These are phyloP conservation scores for Melinaea menophilus DNA, from an alignment of 2,888 invertebrate genomes.

Conservation along the genomic window DNA sequence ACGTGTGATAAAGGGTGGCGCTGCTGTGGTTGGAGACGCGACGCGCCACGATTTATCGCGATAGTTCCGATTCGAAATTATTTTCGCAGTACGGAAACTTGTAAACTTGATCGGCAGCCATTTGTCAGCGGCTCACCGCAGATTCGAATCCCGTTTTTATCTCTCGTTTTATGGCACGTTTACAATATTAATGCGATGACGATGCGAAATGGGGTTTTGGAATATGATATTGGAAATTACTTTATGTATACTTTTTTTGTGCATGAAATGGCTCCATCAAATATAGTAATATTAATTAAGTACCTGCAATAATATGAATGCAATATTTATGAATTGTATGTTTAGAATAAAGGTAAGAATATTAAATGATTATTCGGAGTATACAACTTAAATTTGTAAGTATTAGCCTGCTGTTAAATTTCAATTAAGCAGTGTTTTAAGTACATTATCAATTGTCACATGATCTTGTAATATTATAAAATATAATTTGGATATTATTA, in stretches of 20 bases:
- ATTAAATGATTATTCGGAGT: too few species aligned
- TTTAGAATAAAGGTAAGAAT: too few species aligned
- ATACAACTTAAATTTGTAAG: too few species aligned
- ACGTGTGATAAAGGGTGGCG: slow-evolving; percentile 19
- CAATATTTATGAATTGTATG: too few species aligned
- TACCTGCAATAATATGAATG: too few species aligned
- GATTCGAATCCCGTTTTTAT: slow-evolving; percentile 39
- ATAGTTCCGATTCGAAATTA: slow-evolving; percentile 40
- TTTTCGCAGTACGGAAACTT: slow-evolving; percentile 41
- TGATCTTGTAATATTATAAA: too few species aligned
- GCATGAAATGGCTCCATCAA: too few species aligned
- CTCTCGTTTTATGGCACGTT: slow-evolving; percentile 16
- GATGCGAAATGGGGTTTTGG: not conserved
- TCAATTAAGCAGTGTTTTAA: too few species aligned
- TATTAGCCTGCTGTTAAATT: too few species aligned
- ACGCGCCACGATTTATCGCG: slow-evolving; percentile 39
- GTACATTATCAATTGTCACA: too few species aligned
- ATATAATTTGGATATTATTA: too few species aligned
- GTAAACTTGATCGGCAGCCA: slow-evolving; percentile 48
- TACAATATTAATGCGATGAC: slow-evolving; percentile 17
- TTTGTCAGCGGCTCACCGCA: slow-evolving; percentile 45
- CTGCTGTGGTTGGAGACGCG: slow-evolving; percentile 19
- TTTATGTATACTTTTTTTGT: not conserved
- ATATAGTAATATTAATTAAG: too few species aligned
- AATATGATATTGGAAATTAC: not conserved